Evolutionary conservation across 2,113 vertebrate species (phyloP), one percentile per base, ranked within the genome.

Genomic region (Oreocharis arfaki): DNA sequence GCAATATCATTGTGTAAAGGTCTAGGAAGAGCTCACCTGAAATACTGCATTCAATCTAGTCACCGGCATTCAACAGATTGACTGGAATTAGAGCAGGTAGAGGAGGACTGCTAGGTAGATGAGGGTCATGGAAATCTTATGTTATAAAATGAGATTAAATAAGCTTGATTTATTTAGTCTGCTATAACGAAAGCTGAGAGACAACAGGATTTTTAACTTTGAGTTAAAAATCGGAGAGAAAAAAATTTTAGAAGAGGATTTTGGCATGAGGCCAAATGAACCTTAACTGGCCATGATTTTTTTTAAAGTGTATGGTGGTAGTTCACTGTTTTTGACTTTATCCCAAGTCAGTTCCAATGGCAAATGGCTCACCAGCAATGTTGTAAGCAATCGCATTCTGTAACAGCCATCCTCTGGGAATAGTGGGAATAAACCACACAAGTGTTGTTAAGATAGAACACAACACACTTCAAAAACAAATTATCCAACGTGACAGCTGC

Each of bases 121-220:
- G 11, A 70, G 15, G 21, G 42, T 59, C 88, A 44, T 28, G 6
- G 41, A 88, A 88, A 90, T 10, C 23, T 68, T 69, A 6, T 74
- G 90, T 80, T 42, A 90, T 80, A 55, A 86, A 88, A 92, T 16
- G 14, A 63, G 41, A 74, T 88, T 77, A 70, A 93, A 86, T 20
- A 90, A 84, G 17, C 7, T 77, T 80, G 63, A 80, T 93, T 80
- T 92, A 78, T 90, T 90, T 93, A 83, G 75, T 83, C 68, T 88
- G 27, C 37, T 74, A 16, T 42, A 92, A 90, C 41, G 90, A 92
- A 83, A 93, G 42, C 71, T 80, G 28, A 75, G 55, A 73, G 44
- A 77, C 11, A 39, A 82, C 16, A 71, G n/a, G 35, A 88, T 74
- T 90, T 71, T 35, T 73, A 92, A 75, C 37, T 60, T 44, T 53